Evolutionary conservation across 2,888 invertebrate genomes (phyloP).

Genomic region (Pseudococcus longispinus): DNA sequence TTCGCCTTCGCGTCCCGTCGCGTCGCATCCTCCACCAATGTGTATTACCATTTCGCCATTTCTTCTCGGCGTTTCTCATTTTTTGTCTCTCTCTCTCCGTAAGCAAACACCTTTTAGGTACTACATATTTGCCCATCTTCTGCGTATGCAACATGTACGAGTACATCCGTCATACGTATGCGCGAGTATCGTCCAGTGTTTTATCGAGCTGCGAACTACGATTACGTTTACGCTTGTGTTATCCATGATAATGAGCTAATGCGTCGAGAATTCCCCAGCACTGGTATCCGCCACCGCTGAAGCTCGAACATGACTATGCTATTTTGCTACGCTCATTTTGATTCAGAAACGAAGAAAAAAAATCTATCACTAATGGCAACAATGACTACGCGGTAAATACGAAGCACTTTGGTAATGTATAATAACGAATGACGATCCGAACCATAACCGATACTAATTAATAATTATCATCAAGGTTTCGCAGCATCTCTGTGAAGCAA

Average conservation of each 20-base stretch:
- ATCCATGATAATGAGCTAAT: neutral
- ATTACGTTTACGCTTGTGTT: neutral
- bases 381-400: neutral
- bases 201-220: neutral
- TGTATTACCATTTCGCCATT: neutral
- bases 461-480: constrained; percentile 10
- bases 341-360: neutral
- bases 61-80: neutral
- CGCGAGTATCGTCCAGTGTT: neutral
- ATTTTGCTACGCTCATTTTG: neutral
- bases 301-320: neutral
- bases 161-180: neutral
- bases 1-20: neutral
- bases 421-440: neutral
- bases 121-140: neutral
- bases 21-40: too few species aligned
- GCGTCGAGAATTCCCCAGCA: neutral
- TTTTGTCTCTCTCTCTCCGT: neutral
- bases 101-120: neutral
- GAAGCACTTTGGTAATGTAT: neutral
- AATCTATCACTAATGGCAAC: neutral
- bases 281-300: neutral
- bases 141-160: neutral
- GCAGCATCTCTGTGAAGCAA: neutral
- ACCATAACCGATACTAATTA: constrained; percentile 9